Evolutionary conservation across 2,113 vertebrate genomes (phyloP), one percentile per base, ranked within the genome.

Genomic region (Chaetura pelagica): DNA sequence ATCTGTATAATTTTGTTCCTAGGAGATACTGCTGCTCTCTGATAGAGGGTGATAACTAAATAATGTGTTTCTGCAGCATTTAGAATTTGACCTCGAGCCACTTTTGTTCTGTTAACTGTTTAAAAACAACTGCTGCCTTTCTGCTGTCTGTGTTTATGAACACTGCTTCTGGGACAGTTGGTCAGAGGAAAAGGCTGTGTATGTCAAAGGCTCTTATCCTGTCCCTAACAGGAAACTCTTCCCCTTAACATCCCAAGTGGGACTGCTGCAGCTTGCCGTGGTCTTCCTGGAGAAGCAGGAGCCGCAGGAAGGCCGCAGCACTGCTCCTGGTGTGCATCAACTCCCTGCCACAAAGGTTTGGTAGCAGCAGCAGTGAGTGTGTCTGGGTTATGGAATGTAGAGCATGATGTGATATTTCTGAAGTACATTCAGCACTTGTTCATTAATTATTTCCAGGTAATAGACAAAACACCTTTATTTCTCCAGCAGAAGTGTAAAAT

Each of bases 151-250:
- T 90, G 71, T 96, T 87, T 87, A 12, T 20, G 78, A 69, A 34
- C 5, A 3, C 18, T 26, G 44, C 52, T 77, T 4, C 84, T 85
- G 62, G 75, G 63, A 54, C 55, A 20, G 71, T 13, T 10, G 23
- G 67, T 69, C n/a, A 35, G 84, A 89, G 93, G 93, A 96, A 90
- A 86, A 92, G n/a, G 52, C 85, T 86, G 61, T 15, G 4, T 90
- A 48, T 88, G 79, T 83, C 38, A 52, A 81, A 79, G 42, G 76
- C 7, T 75, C 23, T 92, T 86, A 75, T 89, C 86, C 90, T 86
- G 79, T 89, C 92, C 59, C 83, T n/a, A 3, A 34, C 87, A 96
- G 94, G 96, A 97, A 96, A 71, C 88, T 15, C 61, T 96, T 86
- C 80, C 93, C 88, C 40, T 72, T 4, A 6, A 21, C 46, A 14